Evolutionary conservation across 2,888 invertebrate genomes (phyloP), one percentile per base, ranked within the genome.

Genomic region (Taenaris catops): DNA sequence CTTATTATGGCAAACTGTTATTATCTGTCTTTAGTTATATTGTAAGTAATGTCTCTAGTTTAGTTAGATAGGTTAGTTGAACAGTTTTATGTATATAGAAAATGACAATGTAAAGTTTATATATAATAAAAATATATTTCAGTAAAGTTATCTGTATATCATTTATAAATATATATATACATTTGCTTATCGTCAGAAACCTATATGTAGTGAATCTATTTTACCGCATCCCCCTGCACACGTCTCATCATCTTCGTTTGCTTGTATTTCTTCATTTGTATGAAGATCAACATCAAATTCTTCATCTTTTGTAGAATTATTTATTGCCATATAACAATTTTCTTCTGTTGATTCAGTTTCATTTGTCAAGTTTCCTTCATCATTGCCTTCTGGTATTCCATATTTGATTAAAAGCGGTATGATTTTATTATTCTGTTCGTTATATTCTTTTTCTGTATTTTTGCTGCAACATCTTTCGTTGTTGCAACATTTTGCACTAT

Each of bases 221-320:
- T 62, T 61, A 2, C 81, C 76, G 40, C 84, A 84, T 7, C 65
- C 44, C 0, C 73, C 65, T 1, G 65, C 58, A 54, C 84, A 86
- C 2, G 72, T 59, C 19, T 78, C 66, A 6, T 72, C 75, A 41
- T 75, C 64, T 11, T 62, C 54, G 17, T 58, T 58, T 19, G 54
- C 44, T 14, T 18, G 2, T 11, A 16, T 44, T 12, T 53, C 40
- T 7, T 58, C 53, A 37, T 46, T 48, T 39, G 45, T 46, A 32
- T 43, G 41, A 11, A 37, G 28, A 26, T 44, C 34, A 4, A 27
- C 28, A n/a, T 38, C 36, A 18, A 51, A 40, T 14, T 40, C 35
- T 11, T 24, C 34, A 38, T 27, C 24, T 21, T 31, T 12, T 5
- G 1, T 11, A n/a, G 12, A 16, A 14, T 27, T 23, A 23, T 14